Evolutionary conservation across 2,797 vertebrate species (phyloP).

Genomic region (Alcedo quadribrachys): DNA sequence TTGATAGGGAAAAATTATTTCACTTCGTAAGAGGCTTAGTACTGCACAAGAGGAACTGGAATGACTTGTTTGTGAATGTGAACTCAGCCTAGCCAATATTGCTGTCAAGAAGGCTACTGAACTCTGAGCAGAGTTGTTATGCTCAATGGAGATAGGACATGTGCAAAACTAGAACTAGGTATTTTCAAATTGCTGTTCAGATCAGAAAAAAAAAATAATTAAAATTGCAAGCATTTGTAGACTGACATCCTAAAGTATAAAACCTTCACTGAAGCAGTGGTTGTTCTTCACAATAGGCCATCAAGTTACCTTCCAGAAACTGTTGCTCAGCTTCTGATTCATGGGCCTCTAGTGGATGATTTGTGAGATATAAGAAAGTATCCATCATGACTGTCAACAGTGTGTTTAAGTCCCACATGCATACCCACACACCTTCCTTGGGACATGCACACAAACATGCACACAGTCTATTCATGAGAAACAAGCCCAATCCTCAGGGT

Average conservation of each 20-base stretch:
- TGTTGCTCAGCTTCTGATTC: not conserved
- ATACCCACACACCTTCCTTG: not conserved
- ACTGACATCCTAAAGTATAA: not conserved
- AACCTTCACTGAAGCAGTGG: not conserved
- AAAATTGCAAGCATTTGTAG: not conserved
- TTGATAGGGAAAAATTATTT: not conserved
- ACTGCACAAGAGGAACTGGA: constrained; percentile 48
- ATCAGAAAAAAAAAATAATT: not conserved
- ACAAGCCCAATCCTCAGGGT: not conserved
- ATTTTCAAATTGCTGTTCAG: not conserved
- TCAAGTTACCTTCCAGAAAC: not conserved
- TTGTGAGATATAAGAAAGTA: constrained; percentile 3
- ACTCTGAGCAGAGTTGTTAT: not conserved
- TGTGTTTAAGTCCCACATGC: not conserved
- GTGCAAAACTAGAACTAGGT: not conserved
- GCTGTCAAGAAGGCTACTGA: not conserved
- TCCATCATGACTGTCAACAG: not conserved
- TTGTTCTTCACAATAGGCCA: not conserved
- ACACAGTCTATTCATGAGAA: not conserved
- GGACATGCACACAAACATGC: not conserved
- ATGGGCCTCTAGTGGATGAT: not conserved
- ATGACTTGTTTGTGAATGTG: constrained; percentile 11
- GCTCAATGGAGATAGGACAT: not conserved
- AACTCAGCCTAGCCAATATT: not conserved
- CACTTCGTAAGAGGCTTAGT: not conserved